Conservation (phyloP, 2,113 vertebrate species). For the Myiozetetes cayanensis region DNA sequence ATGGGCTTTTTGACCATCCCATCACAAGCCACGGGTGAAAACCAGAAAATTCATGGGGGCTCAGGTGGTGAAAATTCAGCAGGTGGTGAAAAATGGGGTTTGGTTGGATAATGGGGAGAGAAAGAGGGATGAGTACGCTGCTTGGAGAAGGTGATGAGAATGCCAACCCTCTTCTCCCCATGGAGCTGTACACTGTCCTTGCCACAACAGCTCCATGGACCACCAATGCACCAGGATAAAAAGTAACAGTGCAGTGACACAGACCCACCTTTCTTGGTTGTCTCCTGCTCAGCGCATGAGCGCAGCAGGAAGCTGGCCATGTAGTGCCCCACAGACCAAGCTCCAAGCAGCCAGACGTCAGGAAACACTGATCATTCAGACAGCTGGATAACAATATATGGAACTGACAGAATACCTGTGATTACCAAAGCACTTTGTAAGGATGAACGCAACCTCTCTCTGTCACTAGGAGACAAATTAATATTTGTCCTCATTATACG, state of each 20-base stretch:
- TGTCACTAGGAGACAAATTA: conserved; percentile 51
- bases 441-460: neutral
- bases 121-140: neutral
- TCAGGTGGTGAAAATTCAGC: neutral
- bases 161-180: rapidly evolving
- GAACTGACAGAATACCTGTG: neutral
- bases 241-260: neutral
- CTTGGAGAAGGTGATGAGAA: neutral
- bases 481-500: conserved; percentile 17
- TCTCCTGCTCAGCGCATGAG: neutral
- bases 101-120: neutral
- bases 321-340: neutral
- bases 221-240: neutral
- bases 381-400: neutral
- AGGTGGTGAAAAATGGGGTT: neutral
- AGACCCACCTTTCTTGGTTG: neutral
- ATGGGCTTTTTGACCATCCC: neutral
- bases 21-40: neutral
- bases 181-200: neutral
- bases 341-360: neutral
- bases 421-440: neutral
- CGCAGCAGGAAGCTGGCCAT: neutral
- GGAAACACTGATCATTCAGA: neutral
- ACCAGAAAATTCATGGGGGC: neutral
- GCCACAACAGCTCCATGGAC: neutral